Percentiles rank a stretch among this genome's conserved stretches.
Evolutionary conservation across 1,140 invertebrate genomes (phyloP).

Genomic region (Dufourea novaeangliae): DNA sequence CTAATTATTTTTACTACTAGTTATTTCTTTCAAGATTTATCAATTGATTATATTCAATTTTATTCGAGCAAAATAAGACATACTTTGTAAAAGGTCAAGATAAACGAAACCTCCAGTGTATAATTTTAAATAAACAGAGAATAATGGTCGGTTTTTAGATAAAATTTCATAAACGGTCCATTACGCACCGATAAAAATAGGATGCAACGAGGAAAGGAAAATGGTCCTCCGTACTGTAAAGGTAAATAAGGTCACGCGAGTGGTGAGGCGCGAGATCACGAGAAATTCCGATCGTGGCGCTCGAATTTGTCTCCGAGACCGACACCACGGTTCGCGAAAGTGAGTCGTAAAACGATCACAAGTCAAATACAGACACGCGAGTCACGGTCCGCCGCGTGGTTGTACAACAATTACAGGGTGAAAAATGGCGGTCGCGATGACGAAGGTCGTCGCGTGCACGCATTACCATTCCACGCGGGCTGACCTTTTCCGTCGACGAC

Average conservation of each 20-base stretch:
- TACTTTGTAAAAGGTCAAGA: no score
- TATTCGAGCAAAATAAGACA: no score
- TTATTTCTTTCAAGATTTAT: no score
- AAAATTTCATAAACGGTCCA: no score
- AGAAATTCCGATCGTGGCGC: conserved; percentile 24
- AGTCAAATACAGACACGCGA: conserved; percentile 27
- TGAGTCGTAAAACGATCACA: neutral
- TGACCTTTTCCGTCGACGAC: conserved; percentile 29
- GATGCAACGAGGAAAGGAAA: no score
- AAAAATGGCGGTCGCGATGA: conserved; percentile 48
- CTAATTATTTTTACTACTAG: no score
- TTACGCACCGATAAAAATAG: no score
- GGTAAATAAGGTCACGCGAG: neutral
- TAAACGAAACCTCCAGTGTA: no score
- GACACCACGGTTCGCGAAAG: neutral
- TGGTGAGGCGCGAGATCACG: conserved; percentile 8
- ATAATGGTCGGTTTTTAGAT: no score
- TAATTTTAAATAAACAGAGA: no score
- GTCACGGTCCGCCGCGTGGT: conserved; percentile 53
- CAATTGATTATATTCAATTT: no score
- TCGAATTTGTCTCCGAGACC: conserved; percentile 14
- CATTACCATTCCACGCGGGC: conserved; percentile 35
- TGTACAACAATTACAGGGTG: conserved; percentile 40
- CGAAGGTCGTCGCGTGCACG: conserved; percentile 53
- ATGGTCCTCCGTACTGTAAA: no score